A percentile compares a stretch with the other conserved stretches of the same genome.
Conservation (phyloP, 53 echinoderm and acorn worm genomes). For the Actinopyga echinites region DNA sequence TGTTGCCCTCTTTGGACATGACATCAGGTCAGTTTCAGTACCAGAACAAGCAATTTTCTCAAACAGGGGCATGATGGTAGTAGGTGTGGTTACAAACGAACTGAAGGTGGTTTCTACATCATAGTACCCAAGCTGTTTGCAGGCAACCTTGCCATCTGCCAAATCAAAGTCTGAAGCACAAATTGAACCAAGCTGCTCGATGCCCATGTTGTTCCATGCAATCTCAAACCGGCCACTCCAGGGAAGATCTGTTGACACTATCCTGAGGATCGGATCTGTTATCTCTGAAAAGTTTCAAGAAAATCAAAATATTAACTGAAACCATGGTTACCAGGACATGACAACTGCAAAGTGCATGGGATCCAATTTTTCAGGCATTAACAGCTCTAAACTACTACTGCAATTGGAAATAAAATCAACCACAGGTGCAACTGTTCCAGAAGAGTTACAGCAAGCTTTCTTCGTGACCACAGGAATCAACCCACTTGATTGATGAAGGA, state of each 20-base stretch:
- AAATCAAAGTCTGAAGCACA: background rate
- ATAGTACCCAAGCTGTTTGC: conserved; percentile 8
- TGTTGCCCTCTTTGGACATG: background rate
- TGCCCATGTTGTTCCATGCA: background rate
- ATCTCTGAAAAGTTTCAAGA: background rate
- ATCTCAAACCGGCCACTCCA: background rate
- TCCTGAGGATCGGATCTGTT: background rate
- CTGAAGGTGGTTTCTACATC: background rate
- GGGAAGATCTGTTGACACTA: background rate
- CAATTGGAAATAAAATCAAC: too few relatives aligned
- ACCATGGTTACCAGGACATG: too few relatives aligned
- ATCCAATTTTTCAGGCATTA: too few relatives aligned
- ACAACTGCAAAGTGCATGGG: too few relatives aligned
- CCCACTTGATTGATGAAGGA: too few relatives aligned
- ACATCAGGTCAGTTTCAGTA: background rate
- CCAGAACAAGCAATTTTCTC: conserved; percentile 3
- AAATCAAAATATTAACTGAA: background rate
- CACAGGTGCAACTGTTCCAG: too few relatives aligned
- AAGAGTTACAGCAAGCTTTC: too few relatives aligned
- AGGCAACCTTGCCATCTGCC: background rate
- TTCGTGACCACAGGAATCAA: too few relatives aligned
- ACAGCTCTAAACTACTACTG: too few relatives aligned
- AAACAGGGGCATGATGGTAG: background rate
- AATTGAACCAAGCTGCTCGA: background rate
- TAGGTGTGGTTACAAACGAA: background rate